phyloP scores from a whole-genome alignment of 37 sponge, comb jelly and placozoan species.

The Geodia barretti region DNA sequence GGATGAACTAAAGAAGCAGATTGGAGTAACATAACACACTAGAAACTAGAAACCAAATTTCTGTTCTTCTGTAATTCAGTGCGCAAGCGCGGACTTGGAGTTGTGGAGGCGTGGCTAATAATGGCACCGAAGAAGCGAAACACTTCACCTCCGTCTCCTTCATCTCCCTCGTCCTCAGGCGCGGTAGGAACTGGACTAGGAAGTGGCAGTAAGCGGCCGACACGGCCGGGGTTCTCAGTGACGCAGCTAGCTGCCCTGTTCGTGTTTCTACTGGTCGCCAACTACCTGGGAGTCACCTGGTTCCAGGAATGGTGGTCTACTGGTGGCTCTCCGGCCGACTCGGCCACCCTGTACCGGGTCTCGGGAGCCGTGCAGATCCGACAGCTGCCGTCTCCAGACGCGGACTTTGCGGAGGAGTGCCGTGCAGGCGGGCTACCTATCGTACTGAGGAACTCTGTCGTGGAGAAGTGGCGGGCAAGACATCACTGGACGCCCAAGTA shows the following conservation, averaged over 20 bases:
- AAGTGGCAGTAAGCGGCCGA: neutral
- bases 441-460: slow-evolving; percentile 72
- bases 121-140: neutral
- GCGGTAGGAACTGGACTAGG: neutral
- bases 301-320: neutral
- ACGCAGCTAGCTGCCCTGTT: neutral
- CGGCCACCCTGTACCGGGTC: neutral
- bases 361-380: neutral
- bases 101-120: neutral
- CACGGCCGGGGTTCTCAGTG: neutral
- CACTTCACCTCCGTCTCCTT: neutral
- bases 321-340: neutral
- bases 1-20: neutral
- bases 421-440: slow-evolving; percentile 45
- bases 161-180: too few relatives aligned
- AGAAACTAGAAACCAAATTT: neutral
- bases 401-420: slow-evolving; percentile 50
- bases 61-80: neutral
- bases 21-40: neutral
- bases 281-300: neutral
- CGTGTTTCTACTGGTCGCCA: neutral
- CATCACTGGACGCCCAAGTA: slow-evolving; percentile 70
- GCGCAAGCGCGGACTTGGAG: too few relatives aligned
- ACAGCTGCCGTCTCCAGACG: slow-evolving; percentile 4
- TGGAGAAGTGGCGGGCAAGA: slow-evolving; percentile 64